These are phyloP conservation scores for Gymnoscopelus braueri DNA, from an alignment of 2,797 vertebrate species.

Conservation along the genomic window DNA sequence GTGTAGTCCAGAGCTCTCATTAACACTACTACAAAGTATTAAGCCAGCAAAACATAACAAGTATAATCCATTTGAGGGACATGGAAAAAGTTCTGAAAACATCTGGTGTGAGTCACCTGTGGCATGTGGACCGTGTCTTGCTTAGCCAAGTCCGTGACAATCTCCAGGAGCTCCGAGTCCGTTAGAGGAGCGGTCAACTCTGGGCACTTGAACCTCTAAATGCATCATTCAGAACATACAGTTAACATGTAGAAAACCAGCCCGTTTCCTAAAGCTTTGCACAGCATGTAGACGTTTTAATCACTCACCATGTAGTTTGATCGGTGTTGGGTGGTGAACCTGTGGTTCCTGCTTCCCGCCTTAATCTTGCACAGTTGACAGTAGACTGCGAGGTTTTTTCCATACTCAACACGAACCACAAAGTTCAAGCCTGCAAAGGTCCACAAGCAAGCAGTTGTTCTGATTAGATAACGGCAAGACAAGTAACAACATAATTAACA, in stretches of 20 bases:
- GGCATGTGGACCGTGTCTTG: not conserved
- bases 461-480: too few species aligned
- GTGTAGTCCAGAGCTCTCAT: too few species aligned
- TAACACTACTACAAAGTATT: too few species aligned
- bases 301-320: slow-evolving; percentile 60
- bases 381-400: slow-evolving; percentile 49
- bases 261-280: too few species aligned
- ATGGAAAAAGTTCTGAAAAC: too few species aligned
- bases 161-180: slow-evolving; percentile 3
- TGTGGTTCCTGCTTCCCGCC: slow-evolving; percentile 36
- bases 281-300: not conserved
- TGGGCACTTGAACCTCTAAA: slow-evolving; percentile 54
- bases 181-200: not conserved
- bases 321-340: slow-evolving; percentile 8
- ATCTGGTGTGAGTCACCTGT: slow-evolving; percentile 40
- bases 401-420: slow-evolving; percentile 38
- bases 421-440: slow-evolving; percentile 46
- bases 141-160: slow-evolving; percentile 18
- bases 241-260: too few species aligned
- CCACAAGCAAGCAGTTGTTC: not conserved
- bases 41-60: too few species aligned
- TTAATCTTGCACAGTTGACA: slow-evolving; percentile 61
- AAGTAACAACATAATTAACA: too few species aligned
- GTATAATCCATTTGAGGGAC: too few species aligned
- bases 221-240: not conserved